Base-by-base conservation (phyloP, 1,140 invertebrate genomes). In the Helicoverpa armigera region DNA sequence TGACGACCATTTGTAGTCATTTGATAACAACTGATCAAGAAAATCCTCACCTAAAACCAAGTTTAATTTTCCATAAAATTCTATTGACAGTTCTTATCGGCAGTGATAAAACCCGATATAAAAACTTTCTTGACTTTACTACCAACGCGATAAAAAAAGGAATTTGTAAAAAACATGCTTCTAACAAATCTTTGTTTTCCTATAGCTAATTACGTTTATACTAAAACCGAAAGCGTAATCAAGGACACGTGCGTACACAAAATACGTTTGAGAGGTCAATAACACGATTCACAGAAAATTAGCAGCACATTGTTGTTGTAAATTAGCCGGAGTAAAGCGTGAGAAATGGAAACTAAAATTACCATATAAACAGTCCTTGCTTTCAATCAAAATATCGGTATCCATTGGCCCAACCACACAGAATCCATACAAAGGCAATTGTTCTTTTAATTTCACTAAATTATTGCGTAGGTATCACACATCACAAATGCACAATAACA, bases 321-420 rank as follows among this genome's bases (percentile, higher is more conserved):
- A 86, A 83, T 81, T 75, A 78, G 81, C 90, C 88, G 87, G 88
- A 91, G 18, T 29, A 69, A n/a, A 70, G 31, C 79, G 58, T 77
- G 74, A 78, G 56, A 79, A 84, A 83, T 77, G 67, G 65, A 83
- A 82, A 65, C 23, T 74, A 78, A 82, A 86, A 70, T 91, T 91
- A 95, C 92, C 92, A 83, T 91, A 92, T 58, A 93, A 86, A 74
- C 86, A 91, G 70, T 89, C 87, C 82, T 93, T 93, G 84, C 85
- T 89, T 31, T 88, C 91, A 70, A 90, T 78, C 51, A 91, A 83
- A 79, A 93, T 93, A 84, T 94, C 93, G 75, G 88, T 85, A 91
- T 94, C 92, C 93, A 94, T 94, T 81, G 82, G 86, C 77, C 81
- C 63, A 56, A 60, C 65, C 60, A 58, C 75, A 69, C n/a, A 67